Conservation (phyloP, 2,888 invertebrate genomes). For the Drosophila setosimentum region DNA sequence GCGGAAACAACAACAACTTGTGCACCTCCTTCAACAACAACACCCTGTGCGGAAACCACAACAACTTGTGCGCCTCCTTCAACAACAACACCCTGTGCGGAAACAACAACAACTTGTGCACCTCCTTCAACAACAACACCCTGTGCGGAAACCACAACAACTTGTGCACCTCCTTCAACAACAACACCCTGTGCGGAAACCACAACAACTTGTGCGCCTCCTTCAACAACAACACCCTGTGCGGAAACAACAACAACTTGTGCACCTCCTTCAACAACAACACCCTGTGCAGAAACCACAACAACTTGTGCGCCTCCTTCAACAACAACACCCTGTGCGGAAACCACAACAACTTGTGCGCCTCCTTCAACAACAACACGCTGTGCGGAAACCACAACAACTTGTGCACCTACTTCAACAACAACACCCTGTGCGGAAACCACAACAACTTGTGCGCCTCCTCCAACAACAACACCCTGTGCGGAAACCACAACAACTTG, state of each 20-base stretch:
- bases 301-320: background rate
- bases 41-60: background rate
- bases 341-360: background rate
- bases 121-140: background rate
- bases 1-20: background rate
- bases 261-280: background rate
- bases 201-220: conserved; percentile 2
- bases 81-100: background rate
- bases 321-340: background rate
- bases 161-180: background rate
- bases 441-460: background rate
- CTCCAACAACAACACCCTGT: background rate
- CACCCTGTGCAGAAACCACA: background rate
- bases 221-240: background rate
- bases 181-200: background rate
- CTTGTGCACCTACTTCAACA: background rate
- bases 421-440: background rate
- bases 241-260: background rate
- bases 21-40: background rate
- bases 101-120: background rate
- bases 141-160: background rate
- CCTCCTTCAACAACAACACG: background rate
- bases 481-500: background rate
- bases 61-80: background rate
- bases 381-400: background rate